Percentiles rank a stretch among this genome's conserved stretches.
phyloP scores from a whole-genome alignment of 2,113 vertebrate species.

The Ctenodactylus gundi region DNA sequence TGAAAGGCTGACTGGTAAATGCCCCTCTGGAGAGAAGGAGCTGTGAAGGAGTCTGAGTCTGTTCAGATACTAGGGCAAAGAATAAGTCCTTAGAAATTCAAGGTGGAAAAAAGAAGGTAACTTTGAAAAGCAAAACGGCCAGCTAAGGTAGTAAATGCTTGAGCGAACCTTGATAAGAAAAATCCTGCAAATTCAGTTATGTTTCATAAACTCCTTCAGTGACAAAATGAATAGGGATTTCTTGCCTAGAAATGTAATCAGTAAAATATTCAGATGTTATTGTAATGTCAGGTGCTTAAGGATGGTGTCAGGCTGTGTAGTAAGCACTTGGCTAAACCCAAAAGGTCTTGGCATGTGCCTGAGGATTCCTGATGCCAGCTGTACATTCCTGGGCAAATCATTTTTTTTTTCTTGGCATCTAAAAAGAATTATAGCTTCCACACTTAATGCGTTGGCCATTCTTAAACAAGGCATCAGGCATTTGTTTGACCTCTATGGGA shows the following conservation, averaged over 20 bases:
- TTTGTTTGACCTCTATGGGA: neutral
- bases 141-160: slow-evolving; percentile 76
- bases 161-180: slow-evolving; percentile 77
- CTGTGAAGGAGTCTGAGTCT: slow-evolving; percentile 68
- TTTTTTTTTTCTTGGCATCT: neutral
- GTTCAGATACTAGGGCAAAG: slow-evolving; percentile 54
- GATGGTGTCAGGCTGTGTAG: neutral
- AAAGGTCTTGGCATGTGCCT: neutral
- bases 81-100: slow-evolving; percentile 74
- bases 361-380: neutral
- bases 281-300: neutral
- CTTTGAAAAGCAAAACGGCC: slow-evolving; percentile 71
- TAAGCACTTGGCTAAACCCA: neutral
- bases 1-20: slow-evolving; percentile 78
- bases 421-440: neutral
- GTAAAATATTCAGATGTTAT: slow-evolving; percentile 8
- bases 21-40: slow-evolving; percentile 54
- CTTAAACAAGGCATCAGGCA: neutral
- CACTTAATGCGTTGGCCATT: neutral
- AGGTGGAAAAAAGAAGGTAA: slow-evolving; percentile 73
- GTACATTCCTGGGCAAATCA: neutral
- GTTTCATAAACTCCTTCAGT: slow-evolving; percentile 78
- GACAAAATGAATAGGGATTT: slow-evolving; percentile 72
- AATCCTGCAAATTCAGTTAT: slow-evolving; percentile 74
- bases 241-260: slow-evolving; percentile 9